These are phyloP conservation scores for Ariolimax columbianus DNA, from an alignment of 2,888 invertebrate genomes.

Conservation along the genomic window DNA sequence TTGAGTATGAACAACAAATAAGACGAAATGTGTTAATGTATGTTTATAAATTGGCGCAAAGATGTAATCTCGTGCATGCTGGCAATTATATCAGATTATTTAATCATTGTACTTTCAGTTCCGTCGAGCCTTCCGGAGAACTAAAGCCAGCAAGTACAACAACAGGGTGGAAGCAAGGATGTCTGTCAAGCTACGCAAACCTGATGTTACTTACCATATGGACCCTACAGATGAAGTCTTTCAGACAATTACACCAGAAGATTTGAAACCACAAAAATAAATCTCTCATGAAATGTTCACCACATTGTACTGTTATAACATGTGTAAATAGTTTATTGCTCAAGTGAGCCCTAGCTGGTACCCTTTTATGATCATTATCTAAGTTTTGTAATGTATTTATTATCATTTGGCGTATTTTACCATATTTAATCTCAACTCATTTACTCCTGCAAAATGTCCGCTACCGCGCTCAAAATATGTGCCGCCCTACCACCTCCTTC, in stretches of 20 bases:
- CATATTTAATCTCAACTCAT: too few relatives aligned
- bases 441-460: too few relatives aligned
- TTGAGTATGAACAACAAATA: too few relatives aligned
- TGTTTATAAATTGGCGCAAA: too few relatives aligned
- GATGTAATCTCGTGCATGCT: not conserved
- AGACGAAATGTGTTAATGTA: too few relatives aligned
- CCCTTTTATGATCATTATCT: too few relatives aligned
- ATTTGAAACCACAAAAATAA: constrained; percentile 48
- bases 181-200: constrained; percentile 85
- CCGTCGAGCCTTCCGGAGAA: constrained; percentile 85
- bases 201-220: constrained; percentile 84
- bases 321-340: too few relatives aligned
- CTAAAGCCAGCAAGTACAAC: constrained; percentile 87
- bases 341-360: too few relatives aligned
- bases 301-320: not conserved
- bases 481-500: too few relatives aligned
- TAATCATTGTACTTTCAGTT: constrained; percentile 80
- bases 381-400: too few relatives aligned
- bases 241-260: constrained; percentile 67
- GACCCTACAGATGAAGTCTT: constrained; percentile 79
- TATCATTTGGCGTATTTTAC: too few relatives aligned
- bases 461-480: too few relatives aligned
- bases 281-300: not conserved
- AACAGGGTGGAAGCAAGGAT: constrained; percentile 89
- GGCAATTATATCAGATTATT: not conserved